Base-by-base conservation (phyloP, 2,888 invertebrate genomes). In the Ochropleura leucogaster region DNA sequence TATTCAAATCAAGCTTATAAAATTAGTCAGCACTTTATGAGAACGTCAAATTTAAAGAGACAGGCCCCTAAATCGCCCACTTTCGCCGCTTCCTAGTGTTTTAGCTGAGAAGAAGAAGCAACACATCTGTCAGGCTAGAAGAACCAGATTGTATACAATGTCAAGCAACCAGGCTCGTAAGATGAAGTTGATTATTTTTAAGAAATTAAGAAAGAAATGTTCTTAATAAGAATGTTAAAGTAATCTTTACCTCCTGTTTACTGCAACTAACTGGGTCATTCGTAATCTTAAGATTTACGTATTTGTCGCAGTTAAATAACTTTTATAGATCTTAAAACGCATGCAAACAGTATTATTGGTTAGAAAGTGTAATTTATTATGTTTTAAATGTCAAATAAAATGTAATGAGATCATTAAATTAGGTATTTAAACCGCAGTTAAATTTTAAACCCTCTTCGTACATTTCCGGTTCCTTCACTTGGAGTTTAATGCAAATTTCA, bases 341-440 rank as follows among this genome's bases (percentile, higher is more conserved):
- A 55, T 30, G 57, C 65, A 68, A 81, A 77, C 57, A n/a, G 55
- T 55, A 40, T 69, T 65, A 82, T 46, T 40, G 14, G 7, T 40
- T 51, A 59, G 70, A 68, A 68, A 78, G 65, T 71, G 49, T 10
- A 20, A 46, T 74, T 59, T 77, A 82, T 60, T 9, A 51, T 4
- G 68, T n/a, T 64, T 47, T 73, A 62, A 73, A 70, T 72, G 67
- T 68, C 68, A 62, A 69, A 62, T 74, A 5, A 65, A 77, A 55
- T 70, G 46, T 67, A 77, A 82, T 81, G 47, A 65, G 7, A 10
- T 14, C 30, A 62, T 65, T 77, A 76, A 68, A 66, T 66, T 42
- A 40, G n/a, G 12, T 70, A 64, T 72, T 68, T 68, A 72, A 59
- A 44, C 12, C 30, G 57, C 60, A 63, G 42, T 78, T 40, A 77